phyloP scores from a whole-genome alignment of 2,797 vertebrate genomes.

The Melanotaenia trifasciata region DNA sequence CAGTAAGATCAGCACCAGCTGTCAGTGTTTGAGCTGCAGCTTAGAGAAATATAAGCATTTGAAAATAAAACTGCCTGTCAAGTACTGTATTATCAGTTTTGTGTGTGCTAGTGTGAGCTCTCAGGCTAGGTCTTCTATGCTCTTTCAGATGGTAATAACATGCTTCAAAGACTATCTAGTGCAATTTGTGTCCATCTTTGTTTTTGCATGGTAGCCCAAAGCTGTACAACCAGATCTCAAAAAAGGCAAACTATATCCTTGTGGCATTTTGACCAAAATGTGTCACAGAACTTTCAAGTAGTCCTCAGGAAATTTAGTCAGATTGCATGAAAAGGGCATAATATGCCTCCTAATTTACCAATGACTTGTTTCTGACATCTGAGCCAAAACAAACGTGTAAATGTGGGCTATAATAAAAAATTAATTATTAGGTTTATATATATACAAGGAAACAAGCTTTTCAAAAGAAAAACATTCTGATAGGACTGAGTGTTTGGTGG shows the following conservation, averaged over 20 bases:
- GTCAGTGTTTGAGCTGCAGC: background rate
- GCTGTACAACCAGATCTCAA: background rate
- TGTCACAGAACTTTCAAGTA: background rate
- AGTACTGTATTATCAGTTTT: background rate
- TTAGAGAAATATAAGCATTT: background rate
- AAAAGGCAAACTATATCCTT: background rate
- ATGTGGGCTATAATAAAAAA: conserved; percentile 22
- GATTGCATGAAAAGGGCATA: background rate
- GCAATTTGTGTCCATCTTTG: background rate
- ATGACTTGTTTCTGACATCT: background rate
- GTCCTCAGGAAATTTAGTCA: background rate
- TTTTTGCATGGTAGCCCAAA: background rate
- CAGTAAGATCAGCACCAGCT: background rate
- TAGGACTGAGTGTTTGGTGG: background rate
- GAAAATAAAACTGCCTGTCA: background rate
- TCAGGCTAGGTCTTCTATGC: background rate
- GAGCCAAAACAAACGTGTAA: background rate
- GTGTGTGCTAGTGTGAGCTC: background rate
- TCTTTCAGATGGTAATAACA: background rate
- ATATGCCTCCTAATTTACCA: background rate
- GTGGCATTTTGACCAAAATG: background rate
- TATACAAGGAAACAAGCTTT: background rate
- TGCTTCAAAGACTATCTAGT: background rate
- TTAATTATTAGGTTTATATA: conserved; percentile 2
- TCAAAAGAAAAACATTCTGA: background rate